Conservation (phyloP, 1,140 invertebrate genomes). For the Leptopilina boulardi region DNA sequence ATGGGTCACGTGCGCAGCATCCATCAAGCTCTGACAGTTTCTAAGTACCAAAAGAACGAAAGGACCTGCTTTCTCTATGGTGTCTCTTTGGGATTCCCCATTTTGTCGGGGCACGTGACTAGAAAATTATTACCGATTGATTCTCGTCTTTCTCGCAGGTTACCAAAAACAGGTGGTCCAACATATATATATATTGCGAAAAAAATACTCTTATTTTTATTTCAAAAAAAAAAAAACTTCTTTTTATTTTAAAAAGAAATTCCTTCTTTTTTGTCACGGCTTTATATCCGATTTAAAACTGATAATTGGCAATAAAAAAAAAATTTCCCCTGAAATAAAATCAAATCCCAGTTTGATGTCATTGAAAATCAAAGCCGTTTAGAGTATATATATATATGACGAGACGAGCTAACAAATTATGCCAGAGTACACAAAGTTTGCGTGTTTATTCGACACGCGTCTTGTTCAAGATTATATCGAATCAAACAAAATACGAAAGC, state of each 20-base stretch:
- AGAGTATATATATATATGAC: background rate
- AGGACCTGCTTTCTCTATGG: conserved; percentile 54
- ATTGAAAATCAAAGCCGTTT: background rate
- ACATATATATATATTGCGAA: background rate
- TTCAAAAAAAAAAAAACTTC: no score
- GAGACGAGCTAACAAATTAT: conserved; percentile 17
- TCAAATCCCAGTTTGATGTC: background rate
- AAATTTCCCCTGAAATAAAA: background rate
- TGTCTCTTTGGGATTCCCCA: conserved; percentile 46
- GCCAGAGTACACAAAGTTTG: background rate
- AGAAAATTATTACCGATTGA: conserved; percentile 66
- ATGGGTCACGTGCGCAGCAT: conserved; percentile 61
- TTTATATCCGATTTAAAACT: no score
- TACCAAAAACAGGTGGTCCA: conserved; percentile 36
- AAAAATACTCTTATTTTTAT: no score
- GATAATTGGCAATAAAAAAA: background rate
- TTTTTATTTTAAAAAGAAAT: no score
- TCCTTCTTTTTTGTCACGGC: no score
- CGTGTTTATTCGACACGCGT: conserved; percentile 19
- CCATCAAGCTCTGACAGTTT: conserved; percentile 52
- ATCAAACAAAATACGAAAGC: conserved; percentile 15
- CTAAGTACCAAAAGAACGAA: conserved; percentile 44
- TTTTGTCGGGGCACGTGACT: conserved; percentile 61
- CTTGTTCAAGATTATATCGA: conserved; percentile 8
- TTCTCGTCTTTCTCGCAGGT: conserved; percentile 44